Conservation (phyloP, 2,797 vertebrate genomes). For the Esox lucius region DNA sequence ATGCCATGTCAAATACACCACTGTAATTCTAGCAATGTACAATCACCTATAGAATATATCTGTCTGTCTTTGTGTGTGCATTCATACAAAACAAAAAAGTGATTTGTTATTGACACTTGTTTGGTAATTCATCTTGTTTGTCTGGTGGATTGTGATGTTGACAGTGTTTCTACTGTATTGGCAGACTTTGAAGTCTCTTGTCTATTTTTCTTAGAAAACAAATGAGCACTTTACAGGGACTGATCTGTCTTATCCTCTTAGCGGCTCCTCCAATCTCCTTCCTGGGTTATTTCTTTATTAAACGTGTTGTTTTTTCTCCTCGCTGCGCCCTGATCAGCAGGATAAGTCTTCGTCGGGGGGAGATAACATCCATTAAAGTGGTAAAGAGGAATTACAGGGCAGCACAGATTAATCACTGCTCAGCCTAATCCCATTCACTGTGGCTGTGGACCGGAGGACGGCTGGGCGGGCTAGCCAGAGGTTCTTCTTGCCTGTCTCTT, state of each 20-base stretch:
- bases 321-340: conserved; percentile 72
- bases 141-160: conserved; percentile 60
- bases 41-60: conserved; percentile 17
- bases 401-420: conserved; percentile 78
- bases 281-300: conserved; percentile 70
- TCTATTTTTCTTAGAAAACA: conserved; percentile 75
- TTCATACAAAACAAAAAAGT: background rate
- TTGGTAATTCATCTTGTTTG: conserved; percentile 63
- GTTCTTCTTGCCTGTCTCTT: conserved; percentile 37
- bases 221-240: conserved; percentile 76
- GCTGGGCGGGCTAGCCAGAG: conserved; percentile 57
- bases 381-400: conserved; percentile 79
- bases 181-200: conserved; percentile 65
- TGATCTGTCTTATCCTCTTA: conserved; percentile 76
- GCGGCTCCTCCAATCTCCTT: conserved; percentile 64
- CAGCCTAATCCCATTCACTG: conserved; percentile 72
- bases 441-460: conserved; percentile 39
- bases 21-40: background rate
- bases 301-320: conserved; percentile 46
- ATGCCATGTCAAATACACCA: too few relatives aligned
- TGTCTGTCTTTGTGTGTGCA: conserved; percentile 7
- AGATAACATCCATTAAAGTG: conserved; percentile 81
- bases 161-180: conserved; percentile 63
- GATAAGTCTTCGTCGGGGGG: conserved; percentile 77
- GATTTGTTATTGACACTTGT: conserved; percentile 59